A percentile compares a stretch with the other conserved stretches of the same genome.
These are phyloP conservation scores for Benitochromis conjunctus DNA, from an alignment of 2,113 vertebrate genomes.

Conservation along the genomic window DNA sequence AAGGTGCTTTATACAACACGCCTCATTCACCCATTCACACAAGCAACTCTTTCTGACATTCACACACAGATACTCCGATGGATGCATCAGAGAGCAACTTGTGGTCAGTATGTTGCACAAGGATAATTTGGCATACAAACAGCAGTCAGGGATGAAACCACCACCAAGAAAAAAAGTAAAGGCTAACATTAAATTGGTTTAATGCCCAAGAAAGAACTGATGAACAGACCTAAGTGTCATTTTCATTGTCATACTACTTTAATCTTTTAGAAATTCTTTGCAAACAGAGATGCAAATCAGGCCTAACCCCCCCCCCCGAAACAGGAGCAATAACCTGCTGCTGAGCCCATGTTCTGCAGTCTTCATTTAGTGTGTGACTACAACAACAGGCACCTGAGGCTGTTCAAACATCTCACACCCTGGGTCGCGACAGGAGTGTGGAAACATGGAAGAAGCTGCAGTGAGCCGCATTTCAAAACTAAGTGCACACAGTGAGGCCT, in stretches of 20 bases:
- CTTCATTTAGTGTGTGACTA: background rate
- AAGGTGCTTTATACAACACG: background rate
- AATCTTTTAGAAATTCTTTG: background rate
- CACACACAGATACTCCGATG: background rate
- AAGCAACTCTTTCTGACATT: too few relatives aligned
- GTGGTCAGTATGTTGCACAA: background rate
- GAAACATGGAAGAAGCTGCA: background rate
- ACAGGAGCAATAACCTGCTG: background rate
- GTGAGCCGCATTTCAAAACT: background rate
- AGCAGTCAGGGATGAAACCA: background rate
- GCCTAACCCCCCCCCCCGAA: background rate
- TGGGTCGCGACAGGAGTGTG: rapidly evolving
- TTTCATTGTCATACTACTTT: background rate
- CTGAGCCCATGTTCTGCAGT: background rate
- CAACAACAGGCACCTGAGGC: background rate
- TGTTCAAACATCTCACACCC: background rate
- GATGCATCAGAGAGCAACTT: background rate
- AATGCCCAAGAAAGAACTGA: background rate
- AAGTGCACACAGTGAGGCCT: background rate
- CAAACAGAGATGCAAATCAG: background rate
- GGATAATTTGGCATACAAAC: background rate
- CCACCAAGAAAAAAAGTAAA: background rate
- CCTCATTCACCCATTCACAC: background rate
- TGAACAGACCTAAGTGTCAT: background rate
- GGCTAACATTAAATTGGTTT: background rate